phyloP scores from a whole-genome alignment of 2,888 invertebrate genomes.

The Orgyia antiqua region DNA sequence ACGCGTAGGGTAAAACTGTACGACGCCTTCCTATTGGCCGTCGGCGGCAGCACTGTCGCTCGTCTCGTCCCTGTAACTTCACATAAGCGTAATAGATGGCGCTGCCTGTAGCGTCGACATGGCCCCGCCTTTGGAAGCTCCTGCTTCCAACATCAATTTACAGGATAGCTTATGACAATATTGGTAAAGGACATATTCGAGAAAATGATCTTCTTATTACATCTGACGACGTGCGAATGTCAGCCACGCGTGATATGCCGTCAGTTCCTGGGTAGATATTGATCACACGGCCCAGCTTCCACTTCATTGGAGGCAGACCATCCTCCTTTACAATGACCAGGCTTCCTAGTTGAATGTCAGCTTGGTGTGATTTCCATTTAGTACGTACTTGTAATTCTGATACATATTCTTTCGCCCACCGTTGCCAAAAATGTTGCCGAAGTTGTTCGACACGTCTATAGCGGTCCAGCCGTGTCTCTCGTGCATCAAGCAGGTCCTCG shows the following conservation, averaged over 20 bases:
- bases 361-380: slow-evolving; percentile 1
- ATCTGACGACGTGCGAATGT: neutral
- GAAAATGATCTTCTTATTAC: neutral
- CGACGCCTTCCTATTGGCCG: too few species aligned
- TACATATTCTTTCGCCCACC: slow-evolving; percentile 3
- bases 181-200: neutral
- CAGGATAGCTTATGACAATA: too few species aligned
- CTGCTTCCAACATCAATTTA: too few species aligned
- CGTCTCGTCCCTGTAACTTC: too few species aligned
- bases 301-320: neutral
- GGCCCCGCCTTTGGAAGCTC: too few species aligned
- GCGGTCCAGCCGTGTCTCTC: neutral
- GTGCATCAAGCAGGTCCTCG: neutral
- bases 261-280: neutral
- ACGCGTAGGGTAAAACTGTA: too few species aligned
- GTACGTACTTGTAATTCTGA: slow-evolving; percentile 1
- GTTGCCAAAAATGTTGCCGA: slow-evolving; percentile 1
- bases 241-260: slow-evolving; percentile 1
- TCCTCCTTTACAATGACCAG: neutral
- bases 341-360: neutral
- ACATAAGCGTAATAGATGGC: too few species aligned
- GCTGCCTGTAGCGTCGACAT: too few species aligned
- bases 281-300: neutral
- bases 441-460: slow-evolving; percentile 1
- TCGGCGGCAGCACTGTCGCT: too few species aligned